These are phyloP conservation scores for Drosophila nr. perissopoda DNA, from an alignment of 2,888 invertebrate species.

Conservation along the genomic window DNA sequence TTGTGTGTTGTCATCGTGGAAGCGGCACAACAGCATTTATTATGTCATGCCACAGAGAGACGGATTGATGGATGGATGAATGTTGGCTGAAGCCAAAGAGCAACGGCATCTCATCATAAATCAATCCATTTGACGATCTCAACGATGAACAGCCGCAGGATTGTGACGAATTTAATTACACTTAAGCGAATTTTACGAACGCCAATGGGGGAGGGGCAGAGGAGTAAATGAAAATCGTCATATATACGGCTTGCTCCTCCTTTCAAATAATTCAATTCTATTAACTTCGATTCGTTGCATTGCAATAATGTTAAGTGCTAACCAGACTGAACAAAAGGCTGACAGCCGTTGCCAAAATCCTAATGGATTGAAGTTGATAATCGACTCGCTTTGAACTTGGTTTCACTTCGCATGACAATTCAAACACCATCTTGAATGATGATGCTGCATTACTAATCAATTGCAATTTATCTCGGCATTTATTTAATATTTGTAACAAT, in stretches of 20 bases:
- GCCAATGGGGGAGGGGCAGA: background rate
- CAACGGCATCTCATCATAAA: conserved; percentile 71
- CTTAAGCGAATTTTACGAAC: conserved; percentile 58
- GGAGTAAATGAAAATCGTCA: conserved; percentile 23
- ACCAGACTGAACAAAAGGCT: conserved; percentile 53
- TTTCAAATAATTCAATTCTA: conserved; percentile 55
- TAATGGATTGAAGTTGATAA: conserved; percentile 31
- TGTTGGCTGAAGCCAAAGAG: conserved; percentile 18
- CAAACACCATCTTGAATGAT: background rate
- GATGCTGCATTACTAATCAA: background rate
- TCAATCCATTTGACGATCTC: conserved; percentile 77
- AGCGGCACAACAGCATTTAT: conserved; percentile 59
- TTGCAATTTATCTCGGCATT: background rate
- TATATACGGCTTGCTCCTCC: background rate
- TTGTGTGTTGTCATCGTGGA: conserved; percentile 53
- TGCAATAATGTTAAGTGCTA: conserved; percentile 74
- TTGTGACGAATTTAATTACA: conserved; percentile 73
- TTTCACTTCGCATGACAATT: background rate
- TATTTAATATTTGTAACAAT: background rate
- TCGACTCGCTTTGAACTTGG: conserved; percentile 1
- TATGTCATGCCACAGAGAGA: conserved; percentile 67
- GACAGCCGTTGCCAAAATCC: conserved; percentile 17
- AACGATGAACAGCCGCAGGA: conserved; percentile 24
- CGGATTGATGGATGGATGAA: conserved; percentile 19
- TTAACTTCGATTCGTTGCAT: conserved; percentile 60